Evolutionary conservation across 2,888 invertebrate species (phyloP), one percentile per base, ranked within the genome.

Genomic region (Campopleginae sp.): DNA sequence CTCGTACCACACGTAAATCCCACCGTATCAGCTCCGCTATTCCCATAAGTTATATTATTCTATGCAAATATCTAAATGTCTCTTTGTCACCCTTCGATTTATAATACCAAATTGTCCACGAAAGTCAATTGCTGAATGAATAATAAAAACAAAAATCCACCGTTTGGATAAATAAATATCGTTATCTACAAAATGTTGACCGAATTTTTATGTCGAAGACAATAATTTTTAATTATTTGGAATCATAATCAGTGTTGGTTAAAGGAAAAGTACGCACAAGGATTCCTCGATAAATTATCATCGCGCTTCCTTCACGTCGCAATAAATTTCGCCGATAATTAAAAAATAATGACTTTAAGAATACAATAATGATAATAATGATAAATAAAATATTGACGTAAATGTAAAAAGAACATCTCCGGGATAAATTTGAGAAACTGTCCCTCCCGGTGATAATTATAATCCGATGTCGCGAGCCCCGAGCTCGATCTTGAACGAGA

Each of bases 361-460:
- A 51, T n/a, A 70, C 14, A 58, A 38, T 27, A 65, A 65, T n/a
- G 51, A 80, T 42, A 12, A 19, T 68, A 14, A 44, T 23, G 14
- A 63, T 46, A 19, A 5, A 61, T 46, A 31, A 70, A 58, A 48
- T 23, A 66, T n/a, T 63, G 66, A 5, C 42, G 17, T 61, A 19
- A 65, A 61, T 46, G 19, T 27, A 81, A 71, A 51, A 77, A 42
- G 51, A 44, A 75, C 58, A 74, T 74, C 31, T 63, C 27, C 51
- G 51, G 61, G 38, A 70, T 71, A 71, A 71, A 77, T 71, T 76
- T 51, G 17, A 76, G 46, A 76, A 76, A 68, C 42, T 76, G 63
- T 82, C 63, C 70, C 76, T 82, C 44, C 76, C 63, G 70, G 76
- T 76, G 70, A 82, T 82, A 82, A 82, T 82, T 82, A 71, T 77